These are phyloP conservation scores for Papilio gigon DNA, from an alignment of 2,888 invertebrate species.

Conservation along the genomic window DNA sequence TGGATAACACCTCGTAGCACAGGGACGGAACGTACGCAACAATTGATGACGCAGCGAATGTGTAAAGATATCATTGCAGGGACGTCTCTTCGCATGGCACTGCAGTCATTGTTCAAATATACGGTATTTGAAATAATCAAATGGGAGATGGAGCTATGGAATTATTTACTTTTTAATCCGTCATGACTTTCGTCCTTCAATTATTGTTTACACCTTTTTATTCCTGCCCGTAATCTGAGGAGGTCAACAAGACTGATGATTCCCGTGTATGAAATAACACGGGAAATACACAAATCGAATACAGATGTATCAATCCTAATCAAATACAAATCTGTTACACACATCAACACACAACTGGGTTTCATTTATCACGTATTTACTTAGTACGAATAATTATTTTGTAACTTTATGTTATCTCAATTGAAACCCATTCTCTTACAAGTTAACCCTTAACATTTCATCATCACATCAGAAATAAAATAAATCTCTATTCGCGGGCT, in stretches of 20 bases:
- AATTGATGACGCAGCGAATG: no score
- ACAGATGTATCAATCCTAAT: constrained; percentile 2
- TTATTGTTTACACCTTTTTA: not conserved
- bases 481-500: no score
- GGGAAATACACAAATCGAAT: not conserved
- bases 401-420: not conserved
- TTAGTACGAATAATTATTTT: not conserved
- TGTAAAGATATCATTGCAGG: no score
- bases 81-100: no score
- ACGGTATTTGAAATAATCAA: no score
- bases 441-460: no score
- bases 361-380: not conserved
- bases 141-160: no score
- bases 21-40: no score
- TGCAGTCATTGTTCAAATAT: no score
- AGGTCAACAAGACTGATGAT: not conserved
- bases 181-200: not conserved
- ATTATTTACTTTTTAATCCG: not conserved
- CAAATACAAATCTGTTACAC: not conserved
- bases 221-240: not conserved
- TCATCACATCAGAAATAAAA: no score
- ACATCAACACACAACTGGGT: not conserved
- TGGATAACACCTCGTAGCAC: no score
- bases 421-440: no score
- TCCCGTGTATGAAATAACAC: not conserved